These are phyloP conservation scores for Andrena fulva DNA, from an alignment of 2,888 invertebrate species.

Conservation along the genomic window DNA sequence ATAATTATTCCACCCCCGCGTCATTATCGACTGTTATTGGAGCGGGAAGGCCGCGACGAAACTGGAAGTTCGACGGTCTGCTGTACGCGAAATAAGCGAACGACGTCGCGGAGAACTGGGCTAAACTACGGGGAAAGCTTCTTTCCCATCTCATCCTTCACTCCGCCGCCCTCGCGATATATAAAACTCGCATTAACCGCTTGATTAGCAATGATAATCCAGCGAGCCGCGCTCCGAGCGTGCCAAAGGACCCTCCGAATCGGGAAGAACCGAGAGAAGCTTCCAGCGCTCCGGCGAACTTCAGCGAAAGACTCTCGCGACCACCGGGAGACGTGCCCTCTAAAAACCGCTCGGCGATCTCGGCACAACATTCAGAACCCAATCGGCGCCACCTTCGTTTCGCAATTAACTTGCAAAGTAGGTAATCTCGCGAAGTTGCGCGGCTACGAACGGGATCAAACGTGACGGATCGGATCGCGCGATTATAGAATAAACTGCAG, in stretches of 20 bases:
- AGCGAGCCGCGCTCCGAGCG: constrained; percentile 38
- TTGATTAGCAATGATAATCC: constrained; percentile 66
- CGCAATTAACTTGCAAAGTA: constrained; percentile 47
- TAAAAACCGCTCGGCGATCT: constrained; percentile 18
- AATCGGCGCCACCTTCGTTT: constrained; percentile 31
- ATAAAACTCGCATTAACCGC: constrained; percentile 68
- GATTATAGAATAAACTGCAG: constrained; percentile 16
- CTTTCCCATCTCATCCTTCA: constrained; percentile 36
- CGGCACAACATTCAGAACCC: constrained; percentile 10
- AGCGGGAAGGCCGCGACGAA: constrained; percentile 36
- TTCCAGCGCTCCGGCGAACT: constrained; percentile 3
- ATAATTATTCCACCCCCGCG: constrained; percentile 68
- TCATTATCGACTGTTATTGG: constrained; percentile 64
- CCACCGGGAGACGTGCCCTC: background rate
- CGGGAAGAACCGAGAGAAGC: constrained; percentile 27
- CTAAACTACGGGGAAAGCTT: constrained; percentile 64
- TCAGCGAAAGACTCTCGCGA: background rate
- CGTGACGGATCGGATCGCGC: constrained; percentile 27
- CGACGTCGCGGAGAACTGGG: constrained; percentile 61
- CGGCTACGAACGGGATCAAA: background rate
- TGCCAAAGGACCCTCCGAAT: constrained; percentile 37
- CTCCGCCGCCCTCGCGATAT: constrained; percentile 20
- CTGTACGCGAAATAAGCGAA: constrained; percentile 39
- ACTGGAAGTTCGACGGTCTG: constrained; percentile 35
- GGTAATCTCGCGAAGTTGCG: constrained; percentile 15